Base-by-base conservation (phyloP, 2,797 vertebrate species). In the Helostoma temminkii region DNA sequence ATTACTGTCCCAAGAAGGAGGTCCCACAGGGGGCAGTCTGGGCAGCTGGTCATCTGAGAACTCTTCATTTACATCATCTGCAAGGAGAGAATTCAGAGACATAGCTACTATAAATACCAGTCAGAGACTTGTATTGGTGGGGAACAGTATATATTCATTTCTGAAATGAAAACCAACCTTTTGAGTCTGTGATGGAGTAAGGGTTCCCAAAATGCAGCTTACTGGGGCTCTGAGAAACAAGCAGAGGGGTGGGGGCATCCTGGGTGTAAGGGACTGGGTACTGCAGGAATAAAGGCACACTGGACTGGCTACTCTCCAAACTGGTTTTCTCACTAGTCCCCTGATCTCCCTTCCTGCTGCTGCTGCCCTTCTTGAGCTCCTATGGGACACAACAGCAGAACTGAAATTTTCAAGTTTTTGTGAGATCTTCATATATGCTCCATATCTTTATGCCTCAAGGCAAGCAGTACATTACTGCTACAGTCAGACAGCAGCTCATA, bases 121-220 rank as follows among this genome's bases (percentile, higher is more conserved):
- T n/a, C 3, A 14, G 3, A 30, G 8, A 8, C 32, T 11, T 32
- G 11, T 32, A 14, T 24, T 36, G 41, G 16, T 6, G 3, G 30
- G 18, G 2, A 47, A 19, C 0, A 5, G 4, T 3, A 6, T 3
- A 3, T 19, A 21, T 5, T 15, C 9, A 4, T 46, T 30, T 47
- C 3, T 3, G 2, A 12, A 43, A 58, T 24, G 14, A 15, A 70
- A n/a, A 50, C 69, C 3, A n/a, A 91, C 93, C 92, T 91, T 88
- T 91, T 9, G 90, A 61, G 59, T 90, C 82, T 6, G 86, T 60
- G 22, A 80, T 66, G 47, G 88, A 89, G 45, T 99, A 99, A 9
- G 97, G 97, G 81, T 99, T 98, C 72, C 97, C 96, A 86, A 94
- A 98, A 1, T 97, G 96, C 85, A 98, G 88, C 78, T 96, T 92